These are phyloP conservation scores for Palloptera scutellata DNA, from an alignment of 2,888 invertebrate species.

Conservation along the genomic window DNA sequence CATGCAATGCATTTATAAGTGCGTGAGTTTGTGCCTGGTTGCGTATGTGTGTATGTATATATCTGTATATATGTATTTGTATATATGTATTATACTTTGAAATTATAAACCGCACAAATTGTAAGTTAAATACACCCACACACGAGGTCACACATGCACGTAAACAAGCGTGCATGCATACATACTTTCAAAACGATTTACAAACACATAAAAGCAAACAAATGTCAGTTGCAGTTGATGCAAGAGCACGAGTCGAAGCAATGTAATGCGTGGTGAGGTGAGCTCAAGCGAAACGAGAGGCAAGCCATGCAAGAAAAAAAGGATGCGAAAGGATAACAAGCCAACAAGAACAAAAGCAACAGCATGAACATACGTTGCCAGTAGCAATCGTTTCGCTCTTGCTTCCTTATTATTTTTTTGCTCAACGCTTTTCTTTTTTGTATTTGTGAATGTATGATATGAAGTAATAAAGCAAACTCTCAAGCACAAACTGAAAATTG, in stretches of 20 bases:
- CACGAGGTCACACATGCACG: background rate
- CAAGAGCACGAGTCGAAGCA: background rate
- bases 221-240: conserved; percentile 35
- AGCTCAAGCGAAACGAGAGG: conserved; percentile 17
- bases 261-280: background rate
- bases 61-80: conserved; percentile 14
- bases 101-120: conserved; percentile 30
- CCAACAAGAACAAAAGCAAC: conserved; percentile 16
- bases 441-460: too few species aligned
- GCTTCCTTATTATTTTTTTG: too few species aligned
- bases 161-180: background rate
- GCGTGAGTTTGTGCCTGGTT: background rate
- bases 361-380: conserved; percentile 7
- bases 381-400: too few species aligned
- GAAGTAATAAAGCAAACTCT: too few species aligned
- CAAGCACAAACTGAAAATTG: too few species aligned
- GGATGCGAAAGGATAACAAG: conserved; percentile 28
- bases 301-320: conserved; percentile 17
- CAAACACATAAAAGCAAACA: conserved; percentile 37
- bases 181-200: background rate
- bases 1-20: background rate
- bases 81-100: conserved; percentile 29
- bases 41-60: background rate
- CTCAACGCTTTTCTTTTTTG: too few species aligned
- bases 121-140: conserved; percentile 12